Conservation (phyloP, 1,140 invertebrate genomes). For the Nasonia giraulti region DNA sequence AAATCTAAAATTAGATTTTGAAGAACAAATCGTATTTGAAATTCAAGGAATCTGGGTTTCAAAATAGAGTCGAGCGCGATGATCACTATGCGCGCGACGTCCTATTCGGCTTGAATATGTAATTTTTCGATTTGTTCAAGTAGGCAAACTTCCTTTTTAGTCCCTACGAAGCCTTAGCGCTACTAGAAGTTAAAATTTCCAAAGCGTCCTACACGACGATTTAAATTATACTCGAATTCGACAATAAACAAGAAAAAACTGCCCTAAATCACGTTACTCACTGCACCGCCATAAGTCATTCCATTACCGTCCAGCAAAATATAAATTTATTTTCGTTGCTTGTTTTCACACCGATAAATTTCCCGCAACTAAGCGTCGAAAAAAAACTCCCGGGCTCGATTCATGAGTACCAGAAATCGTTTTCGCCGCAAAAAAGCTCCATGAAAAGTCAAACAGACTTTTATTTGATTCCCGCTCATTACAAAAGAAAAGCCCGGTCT, state of each 20-base stretch:
- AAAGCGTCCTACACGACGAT: background rate
- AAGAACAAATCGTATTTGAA: no score
- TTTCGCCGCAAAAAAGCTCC: slow-evolving; percentile 10
- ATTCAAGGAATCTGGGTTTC: no score
- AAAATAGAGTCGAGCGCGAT: no score
- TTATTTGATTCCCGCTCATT: slow-evolving; percentile 6
- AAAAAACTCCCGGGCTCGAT: background rate
- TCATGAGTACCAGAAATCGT: slow-evolving; percentile 9
- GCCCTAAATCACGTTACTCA: background rate
- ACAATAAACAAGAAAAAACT: background rate
- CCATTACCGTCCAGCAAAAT: background rate
- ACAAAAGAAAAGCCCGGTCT: background rate
- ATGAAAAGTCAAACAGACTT: slow-evolving; percentile 40
- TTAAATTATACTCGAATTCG: background rate
- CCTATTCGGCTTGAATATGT: no score
- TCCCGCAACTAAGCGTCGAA: background rate
- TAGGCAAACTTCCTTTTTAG: background rate
- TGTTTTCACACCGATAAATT: slow-evolving; percentile 7
- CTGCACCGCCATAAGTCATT: background rate
- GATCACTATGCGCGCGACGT: no score
- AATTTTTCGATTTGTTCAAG: no score
- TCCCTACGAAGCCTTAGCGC: no score
- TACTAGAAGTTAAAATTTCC: no score
- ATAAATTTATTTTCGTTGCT: slow-evolving; percentile 6
- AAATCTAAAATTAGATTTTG: background rate